Conservation (phyloP, 2,888 invertebrate species). For the Phlogophora meticulosa region DNA sequence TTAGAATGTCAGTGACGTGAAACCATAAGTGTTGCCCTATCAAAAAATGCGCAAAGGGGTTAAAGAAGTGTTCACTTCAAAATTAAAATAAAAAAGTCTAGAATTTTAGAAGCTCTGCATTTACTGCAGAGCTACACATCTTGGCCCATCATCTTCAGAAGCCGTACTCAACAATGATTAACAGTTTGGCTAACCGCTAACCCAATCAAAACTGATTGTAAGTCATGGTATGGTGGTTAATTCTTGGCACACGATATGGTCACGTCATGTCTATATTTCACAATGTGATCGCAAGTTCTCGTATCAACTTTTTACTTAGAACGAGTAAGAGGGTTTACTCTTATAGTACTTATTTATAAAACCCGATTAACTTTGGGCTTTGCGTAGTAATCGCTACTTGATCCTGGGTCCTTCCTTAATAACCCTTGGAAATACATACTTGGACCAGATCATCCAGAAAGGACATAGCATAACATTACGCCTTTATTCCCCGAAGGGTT, state of each 20-base stretch:
- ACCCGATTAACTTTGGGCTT: constrained; percentile 4
- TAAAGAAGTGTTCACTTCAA: no score
- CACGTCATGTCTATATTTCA: constrained; percentile 34
- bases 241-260: constrained; percentile 47
- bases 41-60: no score
- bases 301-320: constrained; percentile 15
- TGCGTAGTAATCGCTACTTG: constrained; percentile 4
- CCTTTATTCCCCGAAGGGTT: no score
- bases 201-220: constrained; percentile 47
- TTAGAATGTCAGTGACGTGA: no score
- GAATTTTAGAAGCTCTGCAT: neutral
- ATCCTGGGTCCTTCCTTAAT: neutral
- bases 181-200: constrained; percentile 35
- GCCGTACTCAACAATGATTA: constrained; percentile 26
- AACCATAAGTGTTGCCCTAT: no score
- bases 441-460: neutral
- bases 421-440: neutral
- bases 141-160: constrained; percentile 9
- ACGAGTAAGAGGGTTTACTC: constrained; percentile 12
- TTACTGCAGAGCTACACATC: constrained; percentile 1
- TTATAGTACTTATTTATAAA: neutral
- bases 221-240: constrained; percentile 29
- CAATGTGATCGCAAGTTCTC: constrained; percentile 11
- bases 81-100: neutral
- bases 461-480: no score